These are phyloP conservation scores for Eciton burchellii DNA, from an alignment of 1,140 invertebrate genomes.

Conservation along the genomic window DNA sequence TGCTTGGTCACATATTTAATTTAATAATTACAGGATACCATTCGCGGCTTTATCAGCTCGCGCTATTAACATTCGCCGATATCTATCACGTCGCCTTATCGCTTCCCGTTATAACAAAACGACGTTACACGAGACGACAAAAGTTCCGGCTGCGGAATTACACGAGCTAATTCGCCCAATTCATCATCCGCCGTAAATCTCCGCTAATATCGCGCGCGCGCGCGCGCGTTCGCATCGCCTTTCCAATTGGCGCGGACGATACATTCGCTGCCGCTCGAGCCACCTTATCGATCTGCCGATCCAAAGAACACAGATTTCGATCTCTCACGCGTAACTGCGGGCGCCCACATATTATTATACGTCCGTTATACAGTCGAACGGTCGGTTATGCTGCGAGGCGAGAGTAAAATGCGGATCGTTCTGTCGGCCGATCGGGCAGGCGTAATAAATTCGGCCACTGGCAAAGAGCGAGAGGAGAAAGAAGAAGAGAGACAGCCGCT, in stretches of 20 bases:
- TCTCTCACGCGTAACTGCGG: constrained; percentile 30
- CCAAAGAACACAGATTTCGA: constrained; percentile 43
- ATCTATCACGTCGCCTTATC: neutral
- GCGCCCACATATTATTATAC: constrained; percentile 33
- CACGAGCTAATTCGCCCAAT: constrained; percentile 1
- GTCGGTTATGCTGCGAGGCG: constrained; percentile 37
- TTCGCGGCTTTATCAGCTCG: neutral
- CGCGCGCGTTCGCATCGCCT: constrained; percentile 17
- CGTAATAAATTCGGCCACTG: constrained; percentile 44
- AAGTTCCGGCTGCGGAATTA: constrained; percentile 7
- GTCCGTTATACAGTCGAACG: constrained; percentile 9
- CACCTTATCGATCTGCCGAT: constrained; percentile 26
- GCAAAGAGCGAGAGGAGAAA: constrained; percentile 12
- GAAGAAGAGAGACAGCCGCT: neutral
- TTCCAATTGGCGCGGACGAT: constrained; percentile 18
- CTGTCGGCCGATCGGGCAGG: neutral
- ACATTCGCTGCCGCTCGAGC: constrained; percentile 29
- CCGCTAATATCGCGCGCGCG: neutral
- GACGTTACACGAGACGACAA: too few species aligned
- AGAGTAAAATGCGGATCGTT: constrained; percentile 27
- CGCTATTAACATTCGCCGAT: neutral
- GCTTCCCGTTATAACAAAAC: neutral
- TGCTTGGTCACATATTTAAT: too few species aligned
- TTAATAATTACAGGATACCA: too few species aligned
- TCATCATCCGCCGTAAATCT: constrained; percentile 2